Evolutionary conservation across 2,888 invertebrate genomes (phyloP), one percentile per base, ranked within the genome.

Genomic region (Pollenia angustigena): DNA sequence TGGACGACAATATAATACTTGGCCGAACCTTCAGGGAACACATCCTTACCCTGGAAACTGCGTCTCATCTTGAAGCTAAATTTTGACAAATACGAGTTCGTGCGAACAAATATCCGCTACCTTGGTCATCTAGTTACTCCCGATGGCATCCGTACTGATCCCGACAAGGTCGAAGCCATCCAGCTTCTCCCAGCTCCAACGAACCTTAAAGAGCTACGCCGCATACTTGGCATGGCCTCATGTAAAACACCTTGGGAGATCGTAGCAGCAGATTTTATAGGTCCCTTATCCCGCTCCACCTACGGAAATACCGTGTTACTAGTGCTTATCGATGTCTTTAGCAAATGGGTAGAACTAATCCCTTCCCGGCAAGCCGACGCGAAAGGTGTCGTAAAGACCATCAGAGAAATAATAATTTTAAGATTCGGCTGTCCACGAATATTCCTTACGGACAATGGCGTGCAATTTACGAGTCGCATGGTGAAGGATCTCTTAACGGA

Each of bases 341-440:
- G 74, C 6, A 68, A 68, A 32, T 68, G 68, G 68, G 48, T 68
- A 0, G 64, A 64, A 44, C 16, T 62, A 4, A 16, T 64, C 11
- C 44, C 44, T 0, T 44, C 44, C 1, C 10, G 56, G 4, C 23
- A 56, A 23, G 56, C 56, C 18, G 4, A n/a, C 7, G 23, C 40
- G 8, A 60, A 40, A 40, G 4, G 16, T 4, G 32, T 32, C 4
- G 23, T 58, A 58, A 23, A 32, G 3, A 1, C 58, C 9, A 6
- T 32, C 4, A 14, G 14, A 40, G 58, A 58, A 40, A 32, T 0
- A 4, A 32, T 32, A 32, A 40, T 52, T 6, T 52, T 40, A 2
- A 23, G 60, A 0, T 60, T 60, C 9, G 60, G 60, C 7, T 60
- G 60, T 8, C 60, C 60, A n/a, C 8, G n/a, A 40, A 60, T 40